Base-by-base conservation (phyloP, 2,797 vertebrate genomes). In the Geotrypetes seraphini region DNA sequence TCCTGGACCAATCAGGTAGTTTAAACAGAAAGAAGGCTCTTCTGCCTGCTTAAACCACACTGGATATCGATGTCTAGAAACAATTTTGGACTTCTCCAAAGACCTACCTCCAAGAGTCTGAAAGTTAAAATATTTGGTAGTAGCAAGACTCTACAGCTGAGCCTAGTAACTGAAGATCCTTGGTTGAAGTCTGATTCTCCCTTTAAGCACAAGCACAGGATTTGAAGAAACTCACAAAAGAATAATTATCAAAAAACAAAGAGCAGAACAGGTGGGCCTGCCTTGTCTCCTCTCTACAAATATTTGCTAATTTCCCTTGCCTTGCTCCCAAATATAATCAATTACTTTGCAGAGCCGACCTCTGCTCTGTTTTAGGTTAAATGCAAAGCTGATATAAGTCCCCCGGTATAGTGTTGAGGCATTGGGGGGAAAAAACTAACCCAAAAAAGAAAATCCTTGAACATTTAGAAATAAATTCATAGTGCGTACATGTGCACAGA, bases 281-380 rank as follows among this genome's bases (percentile, higher is more conserved):
- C 47, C 67, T 66, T 78, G 70, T 72, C 78, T 79, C 76, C 73
- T 73, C 78, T 78, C 76, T 66, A 72, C 75, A 83, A 79, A 83
- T 79, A 83, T 78, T 75, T 78, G 81, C 67, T 81, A 79, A 82
- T 81, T 81, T 78, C 78, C 76, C 78, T 67, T 33, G 58, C 64
- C 71, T 78, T 75, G 41, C 68, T 60, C 48, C 60, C 76, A 76
- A 78, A 78, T 69, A 75, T 79, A 78, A 81, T 79, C 71, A 76
- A 77, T 81, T 75, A 71, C 66, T 69, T 69, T 67, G 69, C 60
- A 78, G 71, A 72, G 58, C 58, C 75, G 73, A 79, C 78, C 64
- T 65, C 62, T 57, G 62, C 56, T 74, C 82, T 75, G 69, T 78
- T 77, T 76, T 72, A 78, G 74, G 76, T 74, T 63, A 79, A 68